These are phyloP conservation scores for Apamea monoglypha DNA, from an alignment of 2,888 invertebrate genomes.

Conservation along the genomic window DNA sequence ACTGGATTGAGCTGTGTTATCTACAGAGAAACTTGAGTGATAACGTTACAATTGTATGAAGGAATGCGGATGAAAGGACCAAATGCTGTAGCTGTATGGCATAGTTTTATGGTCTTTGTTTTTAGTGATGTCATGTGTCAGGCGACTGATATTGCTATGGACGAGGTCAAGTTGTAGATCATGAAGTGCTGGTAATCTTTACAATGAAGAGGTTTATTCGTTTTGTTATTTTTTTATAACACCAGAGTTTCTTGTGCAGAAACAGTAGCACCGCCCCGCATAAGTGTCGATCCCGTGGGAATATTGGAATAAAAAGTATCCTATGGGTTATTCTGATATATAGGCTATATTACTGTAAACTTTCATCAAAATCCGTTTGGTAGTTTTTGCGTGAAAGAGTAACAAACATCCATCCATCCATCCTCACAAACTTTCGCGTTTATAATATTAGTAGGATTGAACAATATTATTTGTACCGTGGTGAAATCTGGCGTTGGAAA, in stretches of 20 bases:
- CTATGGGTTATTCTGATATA: too few relatives aligned
- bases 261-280: too few relatives aligned
- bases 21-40: constrained; percentile 50
- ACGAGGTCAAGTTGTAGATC: neutral
- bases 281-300: too few relatives aligned
- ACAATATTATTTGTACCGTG: neutral
- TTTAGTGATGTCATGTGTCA: neutral
- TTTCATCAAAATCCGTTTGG: too few relatives aligned
- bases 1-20: constrained; percentile 51
- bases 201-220: neutral
- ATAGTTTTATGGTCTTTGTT: constrained; percentile 17
- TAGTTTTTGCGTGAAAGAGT: too few relatives aligned
- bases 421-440: too few relatives aligned
- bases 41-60: constrained; percentile 43
- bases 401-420: too few relatives aligned
- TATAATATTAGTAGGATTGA: too few relatives aligned
- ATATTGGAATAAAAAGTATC: too few relatives aligned
- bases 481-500: neutral
- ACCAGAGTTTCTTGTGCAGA: too few relatives aligned
- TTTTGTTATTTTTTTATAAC: neutral
- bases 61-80: constrained; percentile 51
- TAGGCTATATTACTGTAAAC: too few relatives aligned
- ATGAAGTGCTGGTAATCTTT: neutral
- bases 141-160: neutral
- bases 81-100: constrained; percentile 4